Conservation (phyloP, 2,113 vertebrate species). For the Formicarius rufipectus region DNA sequence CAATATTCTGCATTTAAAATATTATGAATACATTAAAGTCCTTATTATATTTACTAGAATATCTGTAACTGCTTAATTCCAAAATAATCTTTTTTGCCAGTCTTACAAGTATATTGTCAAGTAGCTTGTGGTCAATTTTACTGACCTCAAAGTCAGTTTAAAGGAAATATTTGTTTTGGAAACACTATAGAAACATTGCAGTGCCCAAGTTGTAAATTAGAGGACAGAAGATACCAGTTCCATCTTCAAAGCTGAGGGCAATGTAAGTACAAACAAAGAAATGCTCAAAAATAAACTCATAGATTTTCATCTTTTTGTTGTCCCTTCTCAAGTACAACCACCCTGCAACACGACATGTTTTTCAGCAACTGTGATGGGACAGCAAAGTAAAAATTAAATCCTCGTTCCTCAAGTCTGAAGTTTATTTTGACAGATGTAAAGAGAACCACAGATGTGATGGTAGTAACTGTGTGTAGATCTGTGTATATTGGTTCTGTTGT, state of each 20-base stretch:
- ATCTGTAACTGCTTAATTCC: neutral
- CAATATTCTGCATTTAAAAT: neutral
- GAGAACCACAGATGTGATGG: neutral
- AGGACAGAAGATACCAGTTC: neutral
- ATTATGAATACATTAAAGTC: neutral
- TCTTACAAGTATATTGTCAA: neutral
- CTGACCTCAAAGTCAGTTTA: neutral
- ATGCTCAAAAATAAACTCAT: neutral
- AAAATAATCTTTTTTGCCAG: neutral
- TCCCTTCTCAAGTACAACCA: neutral
- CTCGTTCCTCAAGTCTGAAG: neutral
- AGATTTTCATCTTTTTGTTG: neutral
- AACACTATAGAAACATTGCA: neutral
- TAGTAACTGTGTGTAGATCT: neutral
- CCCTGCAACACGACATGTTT: neutral
- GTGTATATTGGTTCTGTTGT: neutral
- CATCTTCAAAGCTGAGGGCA: neutral
- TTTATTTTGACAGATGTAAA: neutral
- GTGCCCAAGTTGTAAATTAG: neutral
- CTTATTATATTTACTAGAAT: neutral
- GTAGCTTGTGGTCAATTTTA: neutral
- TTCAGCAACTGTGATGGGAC: neutral
- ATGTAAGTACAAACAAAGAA: neutral
- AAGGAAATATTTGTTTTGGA: neutral
- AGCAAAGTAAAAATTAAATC: neutral